These are phyloP conservation scores for Malacosoma neustria DNA, from an alignment of 2,888 invertebrate genomes.

Conservation along the genomic window DNA sequence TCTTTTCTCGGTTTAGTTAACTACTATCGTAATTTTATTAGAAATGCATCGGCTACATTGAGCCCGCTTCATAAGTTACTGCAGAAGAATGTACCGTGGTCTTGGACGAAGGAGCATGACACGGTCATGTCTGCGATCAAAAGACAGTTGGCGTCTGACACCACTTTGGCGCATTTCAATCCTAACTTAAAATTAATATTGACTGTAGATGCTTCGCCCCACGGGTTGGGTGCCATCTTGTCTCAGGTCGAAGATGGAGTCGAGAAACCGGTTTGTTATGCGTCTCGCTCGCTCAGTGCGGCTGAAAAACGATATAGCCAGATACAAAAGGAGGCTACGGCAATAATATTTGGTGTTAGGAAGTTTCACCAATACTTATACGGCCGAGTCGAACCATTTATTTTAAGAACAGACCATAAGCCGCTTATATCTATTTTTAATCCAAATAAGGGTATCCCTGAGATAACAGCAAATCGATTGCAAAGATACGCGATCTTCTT, in stretches of 20 bases:
- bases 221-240: neutral
- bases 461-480: conserved; percentile 8
- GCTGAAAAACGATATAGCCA: conserved; percentile 1
- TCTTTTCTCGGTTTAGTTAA: neutral
- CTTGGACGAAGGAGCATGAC: neutral
- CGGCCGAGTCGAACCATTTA: conserved; percentile 11
- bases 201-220: neutral
- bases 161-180: neutral
- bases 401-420: conserved; percentile 12
- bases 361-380: conserved; percentile 15
- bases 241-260: neutral
- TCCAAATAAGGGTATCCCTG: conserved; percentile 6
- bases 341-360: conserved; percentile 6
- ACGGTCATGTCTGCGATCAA: neutral
- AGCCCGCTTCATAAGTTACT: neutral
- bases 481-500: conserved; percentile 11
- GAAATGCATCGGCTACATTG: conserved; percentile 1
- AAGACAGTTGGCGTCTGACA: neutral
- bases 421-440: conserved; percentile 11
- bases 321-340: neutral
- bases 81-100: neutral
- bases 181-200: neutral
- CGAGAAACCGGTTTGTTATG: conserved; percentile 5
- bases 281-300: conserved; percentile 3
- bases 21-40: neutral